Evolutionary conservation across 2,113 vertebrate genomes (phyloP).

Genomic region (Otus sunia): DNA sequence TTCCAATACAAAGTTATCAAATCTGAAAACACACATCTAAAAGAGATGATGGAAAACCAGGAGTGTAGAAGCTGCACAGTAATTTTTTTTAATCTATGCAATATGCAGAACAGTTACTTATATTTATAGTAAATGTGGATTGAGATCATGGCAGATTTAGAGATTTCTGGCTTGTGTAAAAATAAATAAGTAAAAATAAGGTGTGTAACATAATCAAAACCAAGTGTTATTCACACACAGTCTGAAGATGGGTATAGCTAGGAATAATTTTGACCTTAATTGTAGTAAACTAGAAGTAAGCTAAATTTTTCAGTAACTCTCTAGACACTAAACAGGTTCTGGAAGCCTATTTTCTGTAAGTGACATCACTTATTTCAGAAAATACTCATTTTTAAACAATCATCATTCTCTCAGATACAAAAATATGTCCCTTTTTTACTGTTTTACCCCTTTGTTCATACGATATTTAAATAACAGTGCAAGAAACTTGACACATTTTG

Average conservation of each 20-base stretch:
- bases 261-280: neutral
- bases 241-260: neutral
- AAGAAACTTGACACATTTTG: neutral
- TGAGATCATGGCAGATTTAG: neutral
- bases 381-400: neutral
- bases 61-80: slow-evolving; percentile 45
- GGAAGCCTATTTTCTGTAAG: neutral
- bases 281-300: neutral
- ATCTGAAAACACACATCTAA: slow-evolving; percentile 67
- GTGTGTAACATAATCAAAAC: neutral
- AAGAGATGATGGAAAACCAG: slow-evolving; percentile 66
- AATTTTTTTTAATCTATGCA: neutral
- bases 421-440: neutral
- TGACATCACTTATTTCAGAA: neutral
- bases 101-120: neutral
- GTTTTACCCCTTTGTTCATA: neutral
- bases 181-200: neutral
- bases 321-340: neutral
- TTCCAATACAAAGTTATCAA: slow-evolving; percentile 39
- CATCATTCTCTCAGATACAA: neutral
- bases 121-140: neutral
- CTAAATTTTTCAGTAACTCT: neutral
- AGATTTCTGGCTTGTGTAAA: neutral
- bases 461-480: neutral
- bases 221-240: neutral